Evolutionary conservation across 2,888 invertebrate species (phyloP).

Genomic region (Eupithecia pulchellata): DNA sequence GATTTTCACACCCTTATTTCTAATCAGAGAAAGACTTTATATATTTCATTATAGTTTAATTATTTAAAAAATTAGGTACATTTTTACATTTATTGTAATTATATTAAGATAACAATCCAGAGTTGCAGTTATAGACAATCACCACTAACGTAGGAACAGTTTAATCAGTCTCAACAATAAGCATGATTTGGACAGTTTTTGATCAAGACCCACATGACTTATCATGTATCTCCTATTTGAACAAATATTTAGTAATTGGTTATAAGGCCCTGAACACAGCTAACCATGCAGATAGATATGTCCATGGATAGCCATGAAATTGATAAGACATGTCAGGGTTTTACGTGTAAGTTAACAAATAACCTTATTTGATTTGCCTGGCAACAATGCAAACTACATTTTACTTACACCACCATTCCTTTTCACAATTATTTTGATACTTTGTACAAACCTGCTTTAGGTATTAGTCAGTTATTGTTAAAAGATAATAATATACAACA

Average conservation of each 20-base stretch:
- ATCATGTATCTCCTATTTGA: not conserved
- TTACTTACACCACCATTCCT: not conserved
- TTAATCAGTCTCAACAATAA: constrained; percentile 67
- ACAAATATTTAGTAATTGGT: not conserved
- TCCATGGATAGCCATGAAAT: no score
- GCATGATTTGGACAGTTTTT: not conserved
- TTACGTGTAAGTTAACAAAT: not conserved
- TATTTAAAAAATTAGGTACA: constrained; percentile 76
- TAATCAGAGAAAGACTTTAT: constrained; percentile 45
- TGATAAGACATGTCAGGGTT: no score
- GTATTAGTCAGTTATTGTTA: not conserved
- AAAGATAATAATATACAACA: not conserved
- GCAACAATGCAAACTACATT: not conserved
- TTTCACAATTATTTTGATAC: not conserved
- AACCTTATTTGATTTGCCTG: not conserved
- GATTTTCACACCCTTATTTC: not conserved
- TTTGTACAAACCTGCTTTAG: not conserved
- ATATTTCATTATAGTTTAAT: constrained; percentile 74
- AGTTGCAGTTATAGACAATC: constrained; percentile 67
- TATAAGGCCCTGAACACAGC: not conserved
- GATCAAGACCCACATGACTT: not conserved
- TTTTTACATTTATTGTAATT: constrained; percentile 72
- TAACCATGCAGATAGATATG: no score
- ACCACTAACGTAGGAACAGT: constrained; percentile 38
- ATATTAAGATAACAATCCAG: constrained; percentile 76